phyloP scores from a whole-genome alignment of 2,888 invertebrate species.

The Drosophila melanosoma region DNA sequence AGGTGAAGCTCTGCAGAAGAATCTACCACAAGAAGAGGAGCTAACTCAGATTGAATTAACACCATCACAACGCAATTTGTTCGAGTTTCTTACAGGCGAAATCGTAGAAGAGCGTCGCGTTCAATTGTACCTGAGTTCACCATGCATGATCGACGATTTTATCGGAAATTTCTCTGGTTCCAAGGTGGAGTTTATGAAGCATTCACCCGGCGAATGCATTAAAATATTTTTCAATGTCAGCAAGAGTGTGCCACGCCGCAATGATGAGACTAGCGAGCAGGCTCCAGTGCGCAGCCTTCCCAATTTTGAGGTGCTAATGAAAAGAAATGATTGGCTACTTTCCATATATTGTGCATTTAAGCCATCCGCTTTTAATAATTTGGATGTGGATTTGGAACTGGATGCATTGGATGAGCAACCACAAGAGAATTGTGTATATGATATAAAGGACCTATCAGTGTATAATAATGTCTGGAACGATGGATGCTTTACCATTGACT shows the following conservation, averaged over 20 bases:
- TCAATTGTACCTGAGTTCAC: slow-evolving; percentile 39
- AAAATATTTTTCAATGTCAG: slow-evolving; percentile 50
- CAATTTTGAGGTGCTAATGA: slow-evolving; percentile 52
- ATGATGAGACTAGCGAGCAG: slow-evolving; percentile 23
- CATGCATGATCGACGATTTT: slow-evolving; percentile 40
- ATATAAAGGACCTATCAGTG: slow-evolving; percentile 44
- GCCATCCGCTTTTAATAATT: slow-evolving; percentile 32
- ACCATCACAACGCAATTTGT: slow-evolving; percentile 32
- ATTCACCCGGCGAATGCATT: slow-evolving; percentile 34
- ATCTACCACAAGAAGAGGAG: slow-evolving; percentile 11
- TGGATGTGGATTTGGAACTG: slow-evolving; percentile 11
- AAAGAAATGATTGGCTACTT: slow-evolving; percentile 32
- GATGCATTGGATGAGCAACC: not conserved
- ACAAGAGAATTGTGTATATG: slow-evolving; percentile 31
- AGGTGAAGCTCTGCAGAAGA: slow-evolving; percentile 15
- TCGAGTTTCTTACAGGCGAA: slow-evolving; percentile 49
- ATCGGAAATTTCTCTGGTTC: slow-evolving; percentile 34
- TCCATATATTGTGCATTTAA: slow-evolving; percentile 46
- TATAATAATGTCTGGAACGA: slow-evolving; percentile 47
- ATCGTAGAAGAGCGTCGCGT: slow-evolving; percentile 50
- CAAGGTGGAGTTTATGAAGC: slow-evolving; percentile 35
- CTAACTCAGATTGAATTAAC: slow-evolving; percentile 6
- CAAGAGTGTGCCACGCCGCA: slow-evolving; percentile 48
- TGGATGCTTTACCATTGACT: slow-evolving; percentile 44
- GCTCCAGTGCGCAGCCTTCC: slow-evolving; percentile 46